Evolutionary conservation across 92 coral and sea anemone species (phyloP).

Genomic region (Porites cylindrica): DNA sequence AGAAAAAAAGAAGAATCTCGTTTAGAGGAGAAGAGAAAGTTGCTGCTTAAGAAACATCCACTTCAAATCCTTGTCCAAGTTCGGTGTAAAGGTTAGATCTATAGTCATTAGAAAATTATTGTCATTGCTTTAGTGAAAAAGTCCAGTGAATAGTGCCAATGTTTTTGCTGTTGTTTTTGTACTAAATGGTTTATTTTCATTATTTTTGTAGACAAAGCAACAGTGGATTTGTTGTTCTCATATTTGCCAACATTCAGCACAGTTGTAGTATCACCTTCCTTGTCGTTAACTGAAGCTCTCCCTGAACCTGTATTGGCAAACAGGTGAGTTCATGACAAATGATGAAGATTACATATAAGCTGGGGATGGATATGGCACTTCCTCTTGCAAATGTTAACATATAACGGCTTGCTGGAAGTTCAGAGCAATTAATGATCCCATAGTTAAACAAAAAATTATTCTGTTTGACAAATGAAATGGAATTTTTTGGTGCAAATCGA

Average conservation of each 20-base stretch:
- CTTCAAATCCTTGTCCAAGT: slow-evolving; percentile 83
- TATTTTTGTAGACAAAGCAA: slow-evolving; percentile 70
- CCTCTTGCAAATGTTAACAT: background rate
- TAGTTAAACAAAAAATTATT: no score
- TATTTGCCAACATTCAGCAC: slow-evolving; percentile 82
- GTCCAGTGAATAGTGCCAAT: background rate
- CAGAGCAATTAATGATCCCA: no score
- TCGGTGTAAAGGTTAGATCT: slow-evolving; percentile 78
- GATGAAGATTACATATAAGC: background rate
- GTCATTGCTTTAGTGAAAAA: no score
- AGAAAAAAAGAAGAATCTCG: slow-evolving; percentile 94
- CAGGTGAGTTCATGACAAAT: slow-evolving; percentile 58
- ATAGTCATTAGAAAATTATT: no score
- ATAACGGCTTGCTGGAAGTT: background rate
- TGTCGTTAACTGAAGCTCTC: slow-evolving; percentile 54
- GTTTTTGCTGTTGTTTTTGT: background rate
- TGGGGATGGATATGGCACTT: background rate
- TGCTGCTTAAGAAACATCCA: slow-evolving; percentile 90
- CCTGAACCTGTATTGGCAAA: slow-evolving; percentile 79
- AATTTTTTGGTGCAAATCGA: no score
- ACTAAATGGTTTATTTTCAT: background rate
- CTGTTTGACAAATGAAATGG: no score
- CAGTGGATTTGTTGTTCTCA: slow-evolving; percentile 77
- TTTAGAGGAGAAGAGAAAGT: slow-evolving; percentile 83
- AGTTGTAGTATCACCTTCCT: slow-evolving; percentile 79